A percentile compares a stretch with the other conserved stretches of the same genome.
phyloP scores from a whole-genome alignment of 2,888 invertebrate species.

The Dasypolia templi region DNA sequence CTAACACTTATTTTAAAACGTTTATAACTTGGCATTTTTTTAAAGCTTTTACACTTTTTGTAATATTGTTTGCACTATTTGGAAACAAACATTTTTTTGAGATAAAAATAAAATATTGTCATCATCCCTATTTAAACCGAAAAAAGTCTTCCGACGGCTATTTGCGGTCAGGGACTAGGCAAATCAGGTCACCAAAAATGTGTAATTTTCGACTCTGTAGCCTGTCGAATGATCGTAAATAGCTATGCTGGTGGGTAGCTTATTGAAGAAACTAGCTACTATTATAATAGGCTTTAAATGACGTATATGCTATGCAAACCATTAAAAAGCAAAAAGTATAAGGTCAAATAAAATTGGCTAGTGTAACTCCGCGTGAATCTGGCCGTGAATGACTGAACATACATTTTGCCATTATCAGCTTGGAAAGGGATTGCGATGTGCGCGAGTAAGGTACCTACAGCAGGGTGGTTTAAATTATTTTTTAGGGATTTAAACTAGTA shows the following conservation, averaged over 20 bases:
- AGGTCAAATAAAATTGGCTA: too few relatives aligned
- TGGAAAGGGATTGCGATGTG: background rate
- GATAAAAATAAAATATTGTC: too few relatives aligned
- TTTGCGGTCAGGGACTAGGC: background rate
- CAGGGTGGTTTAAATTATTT: background rate
- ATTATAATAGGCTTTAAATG: background rate
- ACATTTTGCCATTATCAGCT: background rate
- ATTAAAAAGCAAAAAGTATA: background rate
- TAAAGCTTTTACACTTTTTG: too few relatives aligned
- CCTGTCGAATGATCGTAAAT: background rate
- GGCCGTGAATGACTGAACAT: background rate
- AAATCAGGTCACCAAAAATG: background rate
- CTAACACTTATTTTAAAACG: too few relatives aligned
- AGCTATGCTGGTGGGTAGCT: background rate
- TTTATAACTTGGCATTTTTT: too few relatives aligned
- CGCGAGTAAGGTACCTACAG: background rate
- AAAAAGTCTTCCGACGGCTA: background rate
- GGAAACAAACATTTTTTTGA: too few relatives aligned
- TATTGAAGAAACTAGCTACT: slow-evolving; percentile 5
- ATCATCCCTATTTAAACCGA: too few relatives aligned
- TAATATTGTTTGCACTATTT: too few relatives aligned
- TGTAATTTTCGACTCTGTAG: background rate
- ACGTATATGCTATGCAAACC: background rate
- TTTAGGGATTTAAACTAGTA: too few relatives aligned
- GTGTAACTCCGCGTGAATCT: too few relatives aligned